A percentile compares a stretch with the other conserved stretches of the same genome.
Evolutionary conservation across 2,113 vertebrate genomes (phyloP).

Genomic region (Salvator merianae): DNA sequence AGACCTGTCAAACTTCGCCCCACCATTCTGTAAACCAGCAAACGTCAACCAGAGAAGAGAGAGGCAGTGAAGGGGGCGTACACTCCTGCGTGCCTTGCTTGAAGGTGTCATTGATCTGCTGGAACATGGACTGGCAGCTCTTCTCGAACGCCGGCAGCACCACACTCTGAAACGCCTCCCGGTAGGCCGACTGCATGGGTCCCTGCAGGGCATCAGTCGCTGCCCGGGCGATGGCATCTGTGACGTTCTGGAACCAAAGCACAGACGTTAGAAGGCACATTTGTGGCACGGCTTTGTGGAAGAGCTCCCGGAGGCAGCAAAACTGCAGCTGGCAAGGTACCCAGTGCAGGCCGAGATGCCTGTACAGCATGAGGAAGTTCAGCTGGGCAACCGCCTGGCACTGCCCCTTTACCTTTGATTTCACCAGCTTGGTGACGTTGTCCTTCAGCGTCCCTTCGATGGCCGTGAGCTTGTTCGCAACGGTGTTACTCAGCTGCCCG

Average conservation of each 20-base stretch:
- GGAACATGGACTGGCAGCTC: conserved; percentile 98
- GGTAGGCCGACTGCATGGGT: conserved; percentile 91
- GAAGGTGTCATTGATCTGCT: conserved; percentile 98
- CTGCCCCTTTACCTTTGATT: conserved; percentile 86
- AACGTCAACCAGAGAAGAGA: accelerated
- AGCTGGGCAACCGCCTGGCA: too few relatives aligned
- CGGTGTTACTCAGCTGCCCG: conserved; percentile 84
- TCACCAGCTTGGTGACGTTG: conserved; percentile 90
- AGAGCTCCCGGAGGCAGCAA: neutral
- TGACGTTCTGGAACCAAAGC: conserved; percentile 80
- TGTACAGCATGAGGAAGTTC: too few relatives aligned
- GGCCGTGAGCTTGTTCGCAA: conserved; percentile 87
- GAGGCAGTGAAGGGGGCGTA: conserved; percentile 69
- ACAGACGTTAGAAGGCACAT: neutral
- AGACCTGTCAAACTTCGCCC: too few relatives aligned
- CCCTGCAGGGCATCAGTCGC: conserved; percentile 92
- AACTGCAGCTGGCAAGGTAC: neutral
- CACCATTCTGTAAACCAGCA: neutral
- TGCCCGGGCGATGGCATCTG: conserved; percentile 89
- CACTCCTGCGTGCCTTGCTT: conserved; percentile 97
- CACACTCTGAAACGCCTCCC: conserved; percentile 91
- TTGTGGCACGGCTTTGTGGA: too few relatives aligned
- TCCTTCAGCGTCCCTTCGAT: conserved; percentile 92
- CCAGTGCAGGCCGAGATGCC: too few relatives aligned
- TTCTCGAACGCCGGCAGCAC: conserved; percentile 94